Base-by-base conservation (phyloP, 2,888 invertebrate genomes). In the Polydrusus tereticollis region DNA sequence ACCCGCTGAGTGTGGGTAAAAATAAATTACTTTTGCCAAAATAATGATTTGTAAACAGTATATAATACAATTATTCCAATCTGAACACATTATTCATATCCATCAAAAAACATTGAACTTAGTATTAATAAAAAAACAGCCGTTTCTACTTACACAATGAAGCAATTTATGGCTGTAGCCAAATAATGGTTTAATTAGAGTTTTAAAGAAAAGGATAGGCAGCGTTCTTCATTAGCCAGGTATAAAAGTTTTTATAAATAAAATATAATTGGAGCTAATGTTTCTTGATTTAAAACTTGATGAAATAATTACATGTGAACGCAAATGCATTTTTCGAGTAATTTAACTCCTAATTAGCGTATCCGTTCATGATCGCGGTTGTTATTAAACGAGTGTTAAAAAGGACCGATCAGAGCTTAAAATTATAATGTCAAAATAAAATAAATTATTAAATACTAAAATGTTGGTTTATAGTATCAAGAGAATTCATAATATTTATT, bases 141-240 rank as follows among this genome's bases (percentile, higher is more conserved):
- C 18, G 33, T 55, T 29, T 14, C 29, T 29, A 55, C 52, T 29
- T 55, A 47, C 43, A 63, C 63, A 63, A 63, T 63, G 47, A 50
- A 33, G 47, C 68, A 60, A 69, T 69, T 67, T 69, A 69, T 38
- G 10, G 63, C 36, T 60, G 52, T 50, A 16, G 68, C 58, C 60
- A 68, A n/a, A n/a, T n/a, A n/a, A 60, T 60, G 52, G 63, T 69
- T 52, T 69, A 69, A 69, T 69, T 69, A 69, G 45, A 43, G 63
- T 69, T 38, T 60, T 38, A 55, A 63, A 63, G 33, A 45, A 41
- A 16, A 63, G 63, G 62, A 63, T 69, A 69, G 63, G 52, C 33
- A n/a, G n/a, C n/a, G n/a, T 63, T 69, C 63, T 69, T 69, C 57
- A 69, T 68, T 69, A 69, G 63, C 69, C 29, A 63, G 69, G 63